These are phyloP conservation scores for Dinocampus coccinellae DNA, from an alignment of 2,888 invertebrate species.

Conservation along the genomic window DNA sequence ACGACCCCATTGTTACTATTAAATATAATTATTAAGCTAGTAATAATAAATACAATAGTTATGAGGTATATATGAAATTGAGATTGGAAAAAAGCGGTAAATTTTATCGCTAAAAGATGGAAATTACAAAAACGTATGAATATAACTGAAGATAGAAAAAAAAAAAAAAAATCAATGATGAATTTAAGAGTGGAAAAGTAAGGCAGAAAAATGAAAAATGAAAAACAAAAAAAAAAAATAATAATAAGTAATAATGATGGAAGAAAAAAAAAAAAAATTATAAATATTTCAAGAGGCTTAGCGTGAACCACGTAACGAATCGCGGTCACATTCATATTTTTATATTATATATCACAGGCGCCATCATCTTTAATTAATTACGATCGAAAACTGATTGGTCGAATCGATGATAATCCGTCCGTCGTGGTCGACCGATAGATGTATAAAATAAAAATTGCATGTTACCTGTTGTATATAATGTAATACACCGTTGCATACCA, in stretches of 20 bases:
- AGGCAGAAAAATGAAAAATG: constrained; percentile 28
- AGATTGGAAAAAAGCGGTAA: constrained; percentile 43
- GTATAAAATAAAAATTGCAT: constrained; percentile 22
- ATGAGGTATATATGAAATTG: constrained; percentile 51
- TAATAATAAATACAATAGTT: constrained; percentile 50
- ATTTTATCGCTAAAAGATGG: constrained; percentile 39
- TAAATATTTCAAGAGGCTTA: constrained; percentile 53
- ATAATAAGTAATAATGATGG: constrained; percentile 38
- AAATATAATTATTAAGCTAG: constrained; percentile 54
- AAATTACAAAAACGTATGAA: constrained; percentile 32
- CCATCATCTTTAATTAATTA: constrained; percentile 35
- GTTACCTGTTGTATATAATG: not conserved
- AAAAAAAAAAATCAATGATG: too few relatives aligned
- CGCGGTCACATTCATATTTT: constrained; percentile 55
- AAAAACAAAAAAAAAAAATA: constrained; percentile 36
- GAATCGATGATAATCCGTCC: constrained; percentile 35
- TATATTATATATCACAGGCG: constrained; percentile 47
- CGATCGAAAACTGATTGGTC: constrained; percentile 32
- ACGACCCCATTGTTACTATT: constrained; percentile 57
- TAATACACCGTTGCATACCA: not conserved
- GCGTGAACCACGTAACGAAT: constrained; percentile 47
- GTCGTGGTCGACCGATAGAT: constrained; percentile 22
- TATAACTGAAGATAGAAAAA: constrained; percentile 1
- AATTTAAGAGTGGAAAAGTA: not conserved
- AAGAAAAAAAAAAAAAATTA: constrained; percentile 45